Evolutionary conservation across 2,888 invertebrate genomes (phyloP), one percentile per base, ranked within the genome.

Genomic region (Plutella xylostella): DNA sequence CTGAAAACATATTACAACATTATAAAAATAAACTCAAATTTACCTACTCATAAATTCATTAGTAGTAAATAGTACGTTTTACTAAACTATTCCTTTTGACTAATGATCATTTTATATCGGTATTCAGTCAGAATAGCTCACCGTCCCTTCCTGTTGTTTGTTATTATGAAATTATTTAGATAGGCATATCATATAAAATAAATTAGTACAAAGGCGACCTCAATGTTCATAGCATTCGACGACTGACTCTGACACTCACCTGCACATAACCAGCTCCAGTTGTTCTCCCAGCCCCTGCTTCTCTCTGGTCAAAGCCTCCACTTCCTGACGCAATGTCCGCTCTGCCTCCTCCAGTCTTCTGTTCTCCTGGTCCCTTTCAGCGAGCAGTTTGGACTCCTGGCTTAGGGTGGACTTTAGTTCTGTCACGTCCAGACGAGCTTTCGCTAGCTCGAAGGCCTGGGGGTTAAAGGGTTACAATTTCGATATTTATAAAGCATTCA

Each of bases 371-470:
- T 72, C 70, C 43, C 58, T 55, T 55, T 76, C 59, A 40, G 72
- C 43, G 63, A 59, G 51, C 63, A 71, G 63, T 49, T 82, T 85
- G 17, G 68, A 75, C 37, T 87, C 85, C 14, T 87, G 86, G 33
- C 86, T 85, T 7, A 88, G 56, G 50, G 77, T 69, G 51, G 64
- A 72, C 47, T 61, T 67, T 14, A 80, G 60, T 45, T 85, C 84
- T 0, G 77, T 77, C 47, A 79, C 68, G 54, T 87, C 86, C 5
- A 88, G 52, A 30, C 72, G 72, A 1, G 79, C 72, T 60, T 83
- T 83, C 25, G 85, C 83, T 46, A 82, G 58, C 52, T 87, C 84
- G 54, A 87, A 75, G 43, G 80, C 83, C 85, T 85, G 50, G 12
- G 4, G 30, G n/a, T 12, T 38, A 3, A n/a, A 28, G 28, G 7